A percentile compares a stretch with the other conserved stretches of the same genome.
phyloP scores from a whole-genome alignment of 2,797 vertebrate species.

The Rhodeus uyekii region DNA sequence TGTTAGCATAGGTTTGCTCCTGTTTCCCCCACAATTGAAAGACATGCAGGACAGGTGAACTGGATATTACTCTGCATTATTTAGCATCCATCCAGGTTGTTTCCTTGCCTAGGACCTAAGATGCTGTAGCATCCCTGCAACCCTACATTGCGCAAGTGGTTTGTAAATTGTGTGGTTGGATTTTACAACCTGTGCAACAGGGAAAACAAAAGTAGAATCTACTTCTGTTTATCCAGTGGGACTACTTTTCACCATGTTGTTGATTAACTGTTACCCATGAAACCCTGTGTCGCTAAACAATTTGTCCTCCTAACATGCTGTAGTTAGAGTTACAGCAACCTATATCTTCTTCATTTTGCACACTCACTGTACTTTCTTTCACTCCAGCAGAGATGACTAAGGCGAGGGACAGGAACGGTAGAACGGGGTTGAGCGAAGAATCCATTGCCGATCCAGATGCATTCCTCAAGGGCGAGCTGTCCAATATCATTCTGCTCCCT shows the following conservation, averaged over 20 bases:
- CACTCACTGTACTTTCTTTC: background rate
- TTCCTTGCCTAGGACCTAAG: background rate
- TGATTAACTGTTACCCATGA: background rate
- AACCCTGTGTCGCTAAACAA: background rate
- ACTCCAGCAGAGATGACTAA: background rate
- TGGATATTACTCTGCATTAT: background rate
- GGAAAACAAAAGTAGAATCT: background rate
- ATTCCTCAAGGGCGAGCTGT: slow-evolving; percentile 73
- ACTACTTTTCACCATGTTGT: background rate
- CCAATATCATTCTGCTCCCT: slow-evolving; percentile 70
- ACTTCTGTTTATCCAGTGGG: background rate
- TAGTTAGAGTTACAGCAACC: background rate
- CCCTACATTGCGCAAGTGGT: background rate
- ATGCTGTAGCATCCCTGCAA: background rate
- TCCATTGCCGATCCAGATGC: slow-evolving; percentile 61
- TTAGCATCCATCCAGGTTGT: background rate
- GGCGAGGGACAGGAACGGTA: background rate
- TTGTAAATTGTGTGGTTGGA: background rate
- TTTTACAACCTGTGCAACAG: background rate
- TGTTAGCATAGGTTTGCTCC: background rate
- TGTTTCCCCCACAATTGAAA: background rate
- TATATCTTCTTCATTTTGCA: background rate
- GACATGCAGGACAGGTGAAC: background rate
- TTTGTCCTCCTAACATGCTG: background rate
- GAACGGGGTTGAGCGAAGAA: slow-evolving; percentile 7